A percentile compares a stretch with the other conserved stretches of the same genome.
phyloP scores from a whole-genome alignment of 1,140 invertebrate genomes.

The Rhyacophila brunnea region DNA sequence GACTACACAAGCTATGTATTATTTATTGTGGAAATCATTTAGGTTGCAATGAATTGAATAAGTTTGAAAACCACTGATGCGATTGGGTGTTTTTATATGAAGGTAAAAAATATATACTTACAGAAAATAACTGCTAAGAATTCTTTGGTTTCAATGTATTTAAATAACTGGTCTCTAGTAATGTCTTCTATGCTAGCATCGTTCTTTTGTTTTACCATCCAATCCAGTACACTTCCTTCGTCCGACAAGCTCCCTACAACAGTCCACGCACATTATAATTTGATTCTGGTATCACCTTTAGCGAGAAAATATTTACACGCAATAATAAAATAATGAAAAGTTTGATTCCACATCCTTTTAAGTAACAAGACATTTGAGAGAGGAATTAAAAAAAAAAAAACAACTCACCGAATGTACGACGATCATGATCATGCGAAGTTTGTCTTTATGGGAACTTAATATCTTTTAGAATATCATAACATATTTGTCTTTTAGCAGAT shows the following conservation, averaged over 20 bases:
- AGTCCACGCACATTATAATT: neutral
- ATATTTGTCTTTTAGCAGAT: constrained; percentile 5
- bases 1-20: too few relatives aligned
- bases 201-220: constrained; percentile 89
- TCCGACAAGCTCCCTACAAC: constrained; percentile 80
- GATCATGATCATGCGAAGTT: constrained; percentile 25
- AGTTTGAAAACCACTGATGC: neutral
- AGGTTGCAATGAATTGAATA: neutral
- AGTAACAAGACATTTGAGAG: too few relatives aligned
- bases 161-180: constrained; percentile 77
- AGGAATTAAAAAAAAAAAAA: neutral
- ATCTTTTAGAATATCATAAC: neutral
- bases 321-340: constrained; percentile 37
- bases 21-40: too few relatives aligned
- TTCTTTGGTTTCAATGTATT: constrained; percentile 87
- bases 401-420: constrained; percentile 30
- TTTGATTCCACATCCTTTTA: constrained; percentile 55
- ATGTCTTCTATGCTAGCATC: constrained; percentile 93
- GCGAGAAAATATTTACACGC: neutral
- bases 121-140: constrained; percentile 92
- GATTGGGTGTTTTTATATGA: neutral
- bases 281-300: neutral
- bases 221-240: constrained; percentile 81
- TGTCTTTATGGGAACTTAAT: neutral
- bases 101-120: constrained; percentile 58